Evolutionary conservation across 2,113 vertebrate genomes (phyloP).

Genomic region (Leucoraja erinaceus): DNA sequence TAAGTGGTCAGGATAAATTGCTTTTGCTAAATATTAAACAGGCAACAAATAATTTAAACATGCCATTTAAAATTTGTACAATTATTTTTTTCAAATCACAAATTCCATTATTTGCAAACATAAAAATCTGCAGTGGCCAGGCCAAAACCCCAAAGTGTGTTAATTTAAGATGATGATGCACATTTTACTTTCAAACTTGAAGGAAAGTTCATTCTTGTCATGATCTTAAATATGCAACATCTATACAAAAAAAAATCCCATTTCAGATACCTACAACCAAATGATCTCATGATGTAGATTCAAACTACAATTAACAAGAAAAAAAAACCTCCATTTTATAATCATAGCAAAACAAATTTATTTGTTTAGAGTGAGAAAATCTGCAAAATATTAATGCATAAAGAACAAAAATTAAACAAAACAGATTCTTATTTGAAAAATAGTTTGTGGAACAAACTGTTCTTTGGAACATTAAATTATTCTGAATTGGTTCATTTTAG

Average conservation of each 20-base stretch:
- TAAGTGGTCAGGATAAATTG: background rate
- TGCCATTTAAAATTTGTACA: background rate
- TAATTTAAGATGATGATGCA: background rate
- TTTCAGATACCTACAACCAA: background rate
- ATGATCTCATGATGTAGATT: background rate
- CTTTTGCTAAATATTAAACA: background rate
- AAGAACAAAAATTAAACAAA: background rate
- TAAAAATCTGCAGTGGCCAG: background rate
- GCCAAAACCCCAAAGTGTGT: background rate
- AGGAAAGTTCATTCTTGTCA: background rate
- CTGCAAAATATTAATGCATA: background rate
- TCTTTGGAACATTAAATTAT: background rate
- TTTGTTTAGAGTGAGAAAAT: background rate
- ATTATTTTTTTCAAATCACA: background rate
- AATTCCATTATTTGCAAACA: too few relatives aligned
- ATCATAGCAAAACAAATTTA: background rate
- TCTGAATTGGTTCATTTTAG: background rate
- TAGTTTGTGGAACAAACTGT: background rate
- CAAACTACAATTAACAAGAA: background rate
- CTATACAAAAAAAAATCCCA: background rate
- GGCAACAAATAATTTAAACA: background rate
- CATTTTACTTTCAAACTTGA: background rate
- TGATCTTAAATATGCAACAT: conserved; percentile 2
- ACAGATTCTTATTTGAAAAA: background rate
- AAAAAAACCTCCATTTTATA: background rate